Percentiles rank a stretch among this genome's conserved stretches.
phyloP scores from a whole-genome alignment of 1,140 invertebrate species.

The Drosophila orosa region DNA sequence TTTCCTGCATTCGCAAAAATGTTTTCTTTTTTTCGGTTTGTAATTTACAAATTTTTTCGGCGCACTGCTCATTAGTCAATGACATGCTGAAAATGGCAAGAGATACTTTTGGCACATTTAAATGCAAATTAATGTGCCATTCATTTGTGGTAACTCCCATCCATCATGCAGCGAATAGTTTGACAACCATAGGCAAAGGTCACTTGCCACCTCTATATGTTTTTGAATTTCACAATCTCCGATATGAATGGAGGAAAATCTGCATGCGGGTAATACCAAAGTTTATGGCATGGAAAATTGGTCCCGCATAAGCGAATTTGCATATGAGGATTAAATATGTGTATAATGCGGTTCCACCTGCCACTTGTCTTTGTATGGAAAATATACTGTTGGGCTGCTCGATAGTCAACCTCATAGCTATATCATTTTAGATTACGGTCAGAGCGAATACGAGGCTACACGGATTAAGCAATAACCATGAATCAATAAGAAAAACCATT shows the following conservation, averaged over 20 bases:
- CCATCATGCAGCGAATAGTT: constrained; percentile 37
- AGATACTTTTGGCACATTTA: constrained; percentile 56
- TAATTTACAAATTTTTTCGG: constrained; percentile 47
- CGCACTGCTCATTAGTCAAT: constrained; percentile 50
- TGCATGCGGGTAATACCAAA: constrained; percentile 48
- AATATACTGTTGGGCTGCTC: background rate
- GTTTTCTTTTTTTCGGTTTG: constrained; percentile 32
- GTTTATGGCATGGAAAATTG: constrained; percentile 44
- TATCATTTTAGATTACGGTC: constrained; percentile 1
- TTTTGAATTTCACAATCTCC: constrained; percentile 26
- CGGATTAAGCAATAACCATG: constrained; percentile 20
- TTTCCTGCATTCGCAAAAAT: constrained; percentile 50
- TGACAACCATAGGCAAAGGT: constrained; percentile 44
- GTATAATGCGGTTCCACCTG: constrained; percentile 15
- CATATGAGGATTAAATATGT: constrained; percentile 42
- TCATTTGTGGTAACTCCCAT: constrained; percentile 43
- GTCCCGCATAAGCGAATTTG: constrained; percentile 31
- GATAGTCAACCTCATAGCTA: constrained; percentile 5
- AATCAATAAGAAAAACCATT: constrained; percentile 32
- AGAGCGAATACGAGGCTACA: background rate
- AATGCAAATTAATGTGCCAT: constrained; percentile 57
- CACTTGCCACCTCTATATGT: constrained; percentile 32
- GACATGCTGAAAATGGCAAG: constrained; percentile 47
- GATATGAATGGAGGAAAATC: constrained; percentile 4
- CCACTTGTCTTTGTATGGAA: constrained; percentile 15